Percentiles rank a stretch among this genome's conserved stretches.
These are phyloP conservation scores for Apodemus speciosus DNA, from an alignment of 2,113 vertebrate genomes.

Conservation along the genomic window DNA sequence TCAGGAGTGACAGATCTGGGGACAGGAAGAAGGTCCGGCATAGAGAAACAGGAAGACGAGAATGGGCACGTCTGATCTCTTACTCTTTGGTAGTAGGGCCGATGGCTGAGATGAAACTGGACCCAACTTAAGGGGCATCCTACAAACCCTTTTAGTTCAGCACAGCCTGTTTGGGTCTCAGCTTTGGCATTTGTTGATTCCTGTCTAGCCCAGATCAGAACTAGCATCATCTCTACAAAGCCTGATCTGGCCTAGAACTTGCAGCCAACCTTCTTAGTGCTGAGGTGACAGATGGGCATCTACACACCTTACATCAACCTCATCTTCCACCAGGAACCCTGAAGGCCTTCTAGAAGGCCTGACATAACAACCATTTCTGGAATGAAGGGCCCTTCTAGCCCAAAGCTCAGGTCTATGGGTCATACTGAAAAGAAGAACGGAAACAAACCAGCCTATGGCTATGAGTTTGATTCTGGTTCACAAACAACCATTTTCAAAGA, in stretches of 20 bases:
- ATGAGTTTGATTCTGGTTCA: conserved; percentile 1
- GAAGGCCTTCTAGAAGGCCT: neutral
- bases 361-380: conserved; percentile 32
- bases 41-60: neutral
- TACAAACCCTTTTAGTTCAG: neutral
- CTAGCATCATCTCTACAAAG: neutral
- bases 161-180: neutral
- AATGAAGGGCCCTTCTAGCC: neutral
- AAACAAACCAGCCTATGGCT: neutral
- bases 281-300: neutral
- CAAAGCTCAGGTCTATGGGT: conserved; percentile 51
- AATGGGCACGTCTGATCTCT: neutral
- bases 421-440: conserved; percentile 13
- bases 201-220: neutral
- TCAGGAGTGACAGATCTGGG: neutral
- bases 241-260: neutral
- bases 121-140: neutral
- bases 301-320: neutral
- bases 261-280: neutral
- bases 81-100: neutral
- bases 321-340: neutral
- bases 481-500: conserved; percentile 32
- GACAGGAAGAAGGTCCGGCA: neutral
- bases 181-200: neutral
- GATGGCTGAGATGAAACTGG: neutral